phyloP scores from a whole-genome alignment of 2,888 invertebrate species.

The Drosophila antonietae region DNA sequence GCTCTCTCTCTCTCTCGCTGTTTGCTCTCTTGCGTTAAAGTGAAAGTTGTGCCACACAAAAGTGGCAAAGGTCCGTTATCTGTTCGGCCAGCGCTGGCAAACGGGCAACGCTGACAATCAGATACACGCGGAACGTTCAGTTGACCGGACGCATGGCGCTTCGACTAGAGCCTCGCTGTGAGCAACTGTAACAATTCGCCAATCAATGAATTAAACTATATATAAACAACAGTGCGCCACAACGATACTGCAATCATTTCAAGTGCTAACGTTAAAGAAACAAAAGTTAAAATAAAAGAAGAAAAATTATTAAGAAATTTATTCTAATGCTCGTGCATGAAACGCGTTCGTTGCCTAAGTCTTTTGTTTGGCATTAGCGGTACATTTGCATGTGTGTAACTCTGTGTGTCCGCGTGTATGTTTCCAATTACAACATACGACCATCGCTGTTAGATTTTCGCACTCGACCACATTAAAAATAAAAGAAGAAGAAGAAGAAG shows the following conservation, averaged over 20 bases:
- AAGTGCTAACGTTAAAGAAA: constrained; percentile 27
- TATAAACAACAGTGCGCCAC: constrained; percentile 17
- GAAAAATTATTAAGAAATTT: neutral
- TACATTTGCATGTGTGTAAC: constrained; percentile 29
- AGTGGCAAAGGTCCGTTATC: constrained; percentile 83
- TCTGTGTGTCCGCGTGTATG: constrained; percentile 9
- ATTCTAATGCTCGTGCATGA: constrained; percentile 34
- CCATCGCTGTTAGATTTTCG: constrained; percentile 30
- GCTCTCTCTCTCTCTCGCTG: constrained; percentile 7
- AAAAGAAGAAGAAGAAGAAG: neutral
- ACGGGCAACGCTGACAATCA: constrained; percentile 66
- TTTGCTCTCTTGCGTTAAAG: constrained; percentile 74
- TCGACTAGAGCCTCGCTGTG: constrained; percentile 35
- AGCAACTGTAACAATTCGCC: constrained; percentile 39
- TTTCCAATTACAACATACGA: constrained; percentile 47
- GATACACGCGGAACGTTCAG: constrained; percentile 82
- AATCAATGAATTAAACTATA: constrained; percentile 23
- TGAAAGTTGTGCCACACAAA: constrained; percentile 82
- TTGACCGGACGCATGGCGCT: constrained; percentile 78
- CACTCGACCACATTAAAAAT: constrained; percentile 35
- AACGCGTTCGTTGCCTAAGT: constrained; percentile 73
- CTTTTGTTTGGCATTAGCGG: constrained; percentile 63
- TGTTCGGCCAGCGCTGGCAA: constrained; percentile 74
- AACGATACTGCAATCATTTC: constrained; percentile 10
- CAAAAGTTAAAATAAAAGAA: neutral